Conservation (phyloP, 2,797 vertebrate genomes). For the Gymnocypris eckloni region DNA sequence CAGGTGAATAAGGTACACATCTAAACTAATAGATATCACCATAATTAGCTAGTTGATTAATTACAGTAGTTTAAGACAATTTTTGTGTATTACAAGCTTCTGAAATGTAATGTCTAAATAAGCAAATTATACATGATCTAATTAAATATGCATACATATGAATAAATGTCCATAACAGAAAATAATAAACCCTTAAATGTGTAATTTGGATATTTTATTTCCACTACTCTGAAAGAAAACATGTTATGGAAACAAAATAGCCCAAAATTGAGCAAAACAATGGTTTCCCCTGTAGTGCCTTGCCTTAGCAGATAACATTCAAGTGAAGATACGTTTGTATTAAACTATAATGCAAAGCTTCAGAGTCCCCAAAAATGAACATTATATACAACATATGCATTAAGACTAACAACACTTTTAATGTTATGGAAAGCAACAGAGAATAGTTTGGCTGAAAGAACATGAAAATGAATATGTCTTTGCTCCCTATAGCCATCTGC, state of each 20-base stretch:
- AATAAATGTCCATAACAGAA: background rate
- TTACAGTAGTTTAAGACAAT: background rate
- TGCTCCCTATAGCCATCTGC: background rate
- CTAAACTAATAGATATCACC: background rate
- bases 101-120: background rate
- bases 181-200: background rate
- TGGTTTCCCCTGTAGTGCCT: background rate
- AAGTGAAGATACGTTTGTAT: constrained; percentile 1
- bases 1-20: background rate
- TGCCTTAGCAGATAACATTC: constrained; percentile 2
- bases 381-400: background rate
- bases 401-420: background rate
- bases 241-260: background rate
- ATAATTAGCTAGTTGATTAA: background rate
- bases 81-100: background rate
- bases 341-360: background rate
- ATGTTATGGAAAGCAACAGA: background rate
- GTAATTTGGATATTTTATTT: background rate
- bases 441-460: background rate
- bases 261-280: background rate
- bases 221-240: background rate
- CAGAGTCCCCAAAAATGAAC: background rate
- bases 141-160: background rate
- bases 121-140: background rate
- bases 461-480: background rate